A percentile compares a stretch with the other conserved stretches of the same genome.
phyloP scores from a whole-genome alignment of 2,113 vertebrate species.

The Sclerurus mexicanus region DNA sequence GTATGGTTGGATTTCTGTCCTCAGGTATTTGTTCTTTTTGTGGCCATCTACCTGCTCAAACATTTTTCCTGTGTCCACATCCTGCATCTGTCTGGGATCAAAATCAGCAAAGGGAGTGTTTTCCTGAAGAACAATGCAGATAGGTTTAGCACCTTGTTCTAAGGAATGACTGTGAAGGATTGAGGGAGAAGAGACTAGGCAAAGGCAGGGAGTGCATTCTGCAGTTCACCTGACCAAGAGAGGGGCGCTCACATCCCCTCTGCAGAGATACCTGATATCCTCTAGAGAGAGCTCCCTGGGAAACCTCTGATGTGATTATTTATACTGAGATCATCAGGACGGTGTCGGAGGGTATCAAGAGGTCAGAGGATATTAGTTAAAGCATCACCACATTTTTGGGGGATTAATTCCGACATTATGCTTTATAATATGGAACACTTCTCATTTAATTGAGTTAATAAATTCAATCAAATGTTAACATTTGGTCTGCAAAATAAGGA shows the following conservation, averaged over 20 bases:
- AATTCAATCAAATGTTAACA: constrained; percentile 60
- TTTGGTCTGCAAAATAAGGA: constrained; percentile 61
- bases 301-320: constrained; percentile 39
- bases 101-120: background rate
- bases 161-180: background rate
- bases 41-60: background rate
- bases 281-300: background rate
- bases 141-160: background rate
- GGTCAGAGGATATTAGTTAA: constrained; percentile 55
- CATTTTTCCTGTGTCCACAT: background rate
- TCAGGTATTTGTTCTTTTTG: background rate
- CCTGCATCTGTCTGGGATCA: background rate
- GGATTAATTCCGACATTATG: constrained; percentile 38
- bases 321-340: background rate
- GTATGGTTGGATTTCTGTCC: background rate
- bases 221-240: background rate
- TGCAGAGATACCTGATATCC: background rate
- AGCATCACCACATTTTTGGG: constrained; percentile 36
- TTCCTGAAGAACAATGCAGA: background rate
- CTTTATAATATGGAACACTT: constrained; percentile 44
- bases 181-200: background rate
- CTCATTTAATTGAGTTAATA: constrained; percentile 48
- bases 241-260: fast-evolving
- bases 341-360: background rate
- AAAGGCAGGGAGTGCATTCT: background rate